Conservation (phyloP, 2,113 vertebrate genomes). For the Elephas maximus region DNA sequence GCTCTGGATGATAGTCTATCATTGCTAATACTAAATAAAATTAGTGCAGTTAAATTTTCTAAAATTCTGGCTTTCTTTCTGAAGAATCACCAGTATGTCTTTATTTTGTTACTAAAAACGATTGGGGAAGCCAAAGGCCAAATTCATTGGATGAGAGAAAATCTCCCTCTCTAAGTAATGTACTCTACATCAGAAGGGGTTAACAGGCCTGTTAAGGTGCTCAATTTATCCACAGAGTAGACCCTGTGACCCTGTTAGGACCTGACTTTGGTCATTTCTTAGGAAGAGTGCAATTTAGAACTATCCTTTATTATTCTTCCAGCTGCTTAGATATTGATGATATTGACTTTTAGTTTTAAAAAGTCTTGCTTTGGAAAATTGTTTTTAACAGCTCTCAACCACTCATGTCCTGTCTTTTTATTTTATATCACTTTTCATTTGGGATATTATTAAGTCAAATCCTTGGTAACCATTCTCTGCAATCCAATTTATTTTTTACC, state of each 20-base stretch:
- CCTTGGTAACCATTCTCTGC: slow-evolving; percentile 73
- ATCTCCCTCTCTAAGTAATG: not conserved
- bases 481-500: slow-evolving; percentile 84
- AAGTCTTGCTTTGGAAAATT: slow-evolving; percentile 75
- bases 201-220: slow-evolving; percentile 34
- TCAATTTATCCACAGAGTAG: slow-evolving; percentile 35
- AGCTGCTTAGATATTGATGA: slow-evolving; percentile 71
- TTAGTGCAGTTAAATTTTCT: slow-evolving; percentile 3
- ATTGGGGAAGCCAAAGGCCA: slow-evolving; percentile 39
- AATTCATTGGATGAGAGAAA: slow-evolving; percentile 46
- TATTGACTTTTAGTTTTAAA: slow-evolving; percentile 78
- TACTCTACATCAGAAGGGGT: slow-evolving; percentile 31
- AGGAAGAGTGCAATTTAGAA: slow-evolving; percentile 68
- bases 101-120: slow-evolving; percentile 46
- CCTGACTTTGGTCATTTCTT: slow-evolving; percentile 58
- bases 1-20: not conserved
- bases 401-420: slow-evolving; percentile 74
- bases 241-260: slow-evolving; percentile 23
- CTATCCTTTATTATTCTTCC: slow-evolving; percentile 30
- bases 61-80: slow-evolving; percentile 9
- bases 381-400: slow-evolving; percentile 74
- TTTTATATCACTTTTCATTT: slow-evolving; percentile 81
- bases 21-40: slow-evolving; percentile 35
- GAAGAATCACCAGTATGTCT: not conserved
- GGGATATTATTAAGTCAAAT: slow-evolving; percentile 83